phyloP scores from a whole-genome alignment of 2,888 invertebrate genomes.

The Megalurothrips usitatus region DNA sequence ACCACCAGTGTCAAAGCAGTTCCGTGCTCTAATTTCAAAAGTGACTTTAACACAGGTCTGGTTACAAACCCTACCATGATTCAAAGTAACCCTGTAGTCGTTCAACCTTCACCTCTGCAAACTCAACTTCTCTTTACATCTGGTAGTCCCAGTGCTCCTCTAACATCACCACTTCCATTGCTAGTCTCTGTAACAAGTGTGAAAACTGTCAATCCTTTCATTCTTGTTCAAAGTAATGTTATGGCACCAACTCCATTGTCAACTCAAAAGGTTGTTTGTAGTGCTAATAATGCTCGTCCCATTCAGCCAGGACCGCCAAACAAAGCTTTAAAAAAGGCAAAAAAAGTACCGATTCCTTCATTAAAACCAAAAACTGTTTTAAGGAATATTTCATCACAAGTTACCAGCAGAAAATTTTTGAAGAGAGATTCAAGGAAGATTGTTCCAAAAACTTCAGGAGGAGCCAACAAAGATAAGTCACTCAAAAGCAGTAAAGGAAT shows the following conservation, averaged over 20 bases:
- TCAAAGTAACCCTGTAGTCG: neutral
- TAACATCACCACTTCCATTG: neutral
- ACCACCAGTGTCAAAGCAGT: too few relatives aligned
- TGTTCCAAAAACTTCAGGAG: too few relatives aligned
- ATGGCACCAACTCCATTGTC: neutral
- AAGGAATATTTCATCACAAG: neutral
- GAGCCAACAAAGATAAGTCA: too few relatives aligned
- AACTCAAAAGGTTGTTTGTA: neutral
- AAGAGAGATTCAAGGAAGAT: too few relatives aligned
- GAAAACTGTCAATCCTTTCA: neutral
- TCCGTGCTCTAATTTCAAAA: too few relatives aligned
- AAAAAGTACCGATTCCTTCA: neutral
- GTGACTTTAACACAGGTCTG: neutral
- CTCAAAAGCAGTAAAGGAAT: too few relatives aligned
- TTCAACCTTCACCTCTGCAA: neutral
- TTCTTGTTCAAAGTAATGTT: slow-evolving; percentile 13
- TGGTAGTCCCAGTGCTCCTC: neutral
- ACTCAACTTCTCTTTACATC: neutral
- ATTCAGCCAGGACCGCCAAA: neutral
- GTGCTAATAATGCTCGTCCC: neutral
- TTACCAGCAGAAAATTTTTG: too few relatives aligned
- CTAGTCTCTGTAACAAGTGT: slow-evolving; percentile 6
- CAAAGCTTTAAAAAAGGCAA: neutral
- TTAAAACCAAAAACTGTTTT: neutral
- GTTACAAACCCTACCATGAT: neutral